These are phyloP conservation scores for Prolemur simus DNA, from an alignment of 2,113 vertebrate genomes.

Conservation along the genomic window DNA sequence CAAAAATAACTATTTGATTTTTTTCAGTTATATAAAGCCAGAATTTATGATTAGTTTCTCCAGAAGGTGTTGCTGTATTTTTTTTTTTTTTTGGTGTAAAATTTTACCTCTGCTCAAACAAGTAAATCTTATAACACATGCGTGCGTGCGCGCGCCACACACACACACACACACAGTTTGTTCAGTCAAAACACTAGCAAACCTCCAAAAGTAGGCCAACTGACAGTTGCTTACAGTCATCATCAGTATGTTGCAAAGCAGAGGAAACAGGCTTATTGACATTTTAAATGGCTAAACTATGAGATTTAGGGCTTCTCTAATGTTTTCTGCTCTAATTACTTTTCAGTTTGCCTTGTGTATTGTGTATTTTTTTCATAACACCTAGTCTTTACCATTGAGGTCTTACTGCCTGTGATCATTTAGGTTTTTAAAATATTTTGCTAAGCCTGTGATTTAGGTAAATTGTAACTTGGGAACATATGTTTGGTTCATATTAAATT, in stretches of 20 bases:
- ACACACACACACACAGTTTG: not conserved
- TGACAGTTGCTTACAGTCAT: constrained; percentile 62
- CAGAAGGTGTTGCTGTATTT: constrained; percentile 49
- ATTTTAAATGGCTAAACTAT: constrained; percentile 64
- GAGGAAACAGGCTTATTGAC: constrained; percentile 56
- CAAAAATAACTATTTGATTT: constrained; percentile 48
- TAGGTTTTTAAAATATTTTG: constrained; percentile 31
- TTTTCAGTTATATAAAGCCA: constrained; percentile 52
- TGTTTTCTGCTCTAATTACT: constrained; percentile 65
- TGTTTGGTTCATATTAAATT: not conserved
- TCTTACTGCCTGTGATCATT: not conserved
- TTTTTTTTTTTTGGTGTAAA: constrained; percentile 33
- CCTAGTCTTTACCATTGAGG: not conserved
- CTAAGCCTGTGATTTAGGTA: not conserved
- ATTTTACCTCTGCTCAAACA: constrained; percentile 46
- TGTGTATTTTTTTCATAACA: not conserved
- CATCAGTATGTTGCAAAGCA: constrained; percentile 39
- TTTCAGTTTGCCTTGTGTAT: not conserved
- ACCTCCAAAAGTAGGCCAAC: constrained; percentile 57
- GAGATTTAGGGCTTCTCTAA: constrained; percentile 53
- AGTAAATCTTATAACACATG: not conserved
- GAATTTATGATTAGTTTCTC: constrained; percentile 52
- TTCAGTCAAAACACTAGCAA: constrained; percentile 31
- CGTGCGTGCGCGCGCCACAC: too few relatives aligned
- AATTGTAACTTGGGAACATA: not conserved